phyloP scores from a whole-genome alignment of 2,888 invertebrate genomes.

The Cetonia aurata region DNA sequence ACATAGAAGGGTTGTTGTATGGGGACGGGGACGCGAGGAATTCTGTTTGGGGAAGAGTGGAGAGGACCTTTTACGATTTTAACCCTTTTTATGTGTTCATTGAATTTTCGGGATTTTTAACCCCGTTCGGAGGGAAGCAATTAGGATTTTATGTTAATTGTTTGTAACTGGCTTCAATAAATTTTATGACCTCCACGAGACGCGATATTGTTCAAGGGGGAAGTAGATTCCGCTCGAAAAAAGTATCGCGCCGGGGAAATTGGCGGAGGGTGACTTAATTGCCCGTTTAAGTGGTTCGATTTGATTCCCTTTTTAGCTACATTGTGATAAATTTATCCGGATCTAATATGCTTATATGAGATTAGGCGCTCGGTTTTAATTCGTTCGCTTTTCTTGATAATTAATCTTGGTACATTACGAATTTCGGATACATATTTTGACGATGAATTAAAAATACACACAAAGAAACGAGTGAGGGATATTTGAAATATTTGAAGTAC shows the following conservation, averaged over 20 bases:
- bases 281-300: constrained; percentile 38
- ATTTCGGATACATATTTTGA: no score
- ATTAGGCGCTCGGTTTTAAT: neutral
- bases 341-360: constrained; percentile 1
- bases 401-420: neutral
- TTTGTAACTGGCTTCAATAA: constrained; percentile 61
- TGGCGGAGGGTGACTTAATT: constrained; percentile 33
- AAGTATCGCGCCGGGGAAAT: neutral
- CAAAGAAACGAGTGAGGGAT: no score
- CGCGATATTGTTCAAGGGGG: constrained; percentile 45
- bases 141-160: constrained; percentile 64
- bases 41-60: constrained; percentile 51
- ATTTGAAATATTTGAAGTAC: no score
- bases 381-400: neutral
- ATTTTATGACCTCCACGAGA: constrained; percentile 57
- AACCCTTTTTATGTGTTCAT: constrained; percentile 63
- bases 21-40: constrained; percentile 28
- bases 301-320: constrained; percentile 28
- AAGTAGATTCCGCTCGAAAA: constrained; percentile 20
- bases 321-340: constrained; percentile 19
- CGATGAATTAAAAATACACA: no score
- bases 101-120: constrained; percentile 63
- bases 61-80: constrained; percentile 58
- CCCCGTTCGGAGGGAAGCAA: constrained; percentile 57
- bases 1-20: constrained; percentile 58